phyloP scores from a whole-genome alignment of 1,140 invertebrate genomes.

The Oryctes rhinoceros region DNA sequence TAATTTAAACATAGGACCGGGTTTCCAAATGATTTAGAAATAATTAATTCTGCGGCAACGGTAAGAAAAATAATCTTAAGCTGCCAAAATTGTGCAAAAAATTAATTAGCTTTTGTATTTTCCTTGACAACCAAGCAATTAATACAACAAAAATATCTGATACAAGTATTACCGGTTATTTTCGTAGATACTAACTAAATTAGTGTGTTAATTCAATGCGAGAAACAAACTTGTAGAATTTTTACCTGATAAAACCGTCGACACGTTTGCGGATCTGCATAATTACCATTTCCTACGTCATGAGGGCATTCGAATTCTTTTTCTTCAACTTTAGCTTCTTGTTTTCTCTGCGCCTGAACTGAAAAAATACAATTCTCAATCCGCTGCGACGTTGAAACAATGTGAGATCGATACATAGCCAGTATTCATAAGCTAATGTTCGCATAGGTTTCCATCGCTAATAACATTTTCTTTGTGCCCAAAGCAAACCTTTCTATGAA shows the following conservation, averaged over 20 bases:
- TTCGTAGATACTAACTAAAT: no score
- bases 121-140: no score
- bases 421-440: slow-evolving; percentile 1
- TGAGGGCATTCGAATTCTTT: slow-evolving; percentile 78
- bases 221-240: slow-evolving; percentile 17
- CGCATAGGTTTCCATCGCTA: neutral
- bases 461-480: neutral
- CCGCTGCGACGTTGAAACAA: neutral
- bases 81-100: no score
- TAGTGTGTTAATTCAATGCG: no score
- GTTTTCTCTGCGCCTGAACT: slow-evolving; percentile 42
- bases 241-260: slow-evolving; percentile 86
- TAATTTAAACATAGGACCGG: no score
- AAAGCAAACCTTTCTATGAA: slow-evolving; percentile 8
- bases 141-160: no score
- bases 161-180: no score
- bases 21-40: no score
- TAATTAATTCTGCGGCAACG: no score
- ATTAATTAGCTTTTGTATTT: no score
- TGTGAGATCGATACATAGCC: neutral
- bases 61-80: no score
- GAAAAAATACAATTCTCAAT: slow-evolving; percentile 37
- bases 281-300: slow-evolving; percentile 85
- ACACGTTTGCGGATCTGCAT: slow-evolving; percentile 88
- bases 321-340: slow-evolving; percentile 65